Percentiles rank a stretch among this genome's conserved stretches.
These are phyloP conservation scores for Teleiodes luculella DNA, from an alignment of 2,888 invertebrate genomes.

Conservation along the genomic window DNA sequence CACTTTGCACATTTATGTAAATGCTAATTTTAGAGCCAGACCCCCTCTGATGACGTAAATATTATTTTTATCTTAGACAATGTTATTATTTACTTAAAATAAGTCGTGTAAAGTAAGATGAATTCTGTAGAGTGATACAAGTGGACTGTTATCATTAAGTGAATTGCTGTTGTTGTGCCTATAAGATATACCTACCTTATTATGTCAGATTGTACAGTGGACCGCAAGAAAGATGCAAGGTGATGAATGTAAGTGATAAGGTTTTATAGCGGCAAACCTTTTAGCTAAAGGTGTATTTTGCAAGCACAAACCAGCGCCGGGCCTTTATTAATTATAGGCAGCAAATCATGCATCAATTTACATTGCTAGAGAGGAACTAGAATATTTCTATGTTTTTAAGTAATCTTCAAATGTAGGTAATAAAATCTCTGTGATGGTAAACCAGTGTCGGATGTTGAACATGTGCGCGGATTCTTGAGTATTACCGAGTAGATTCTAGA, in stretches of 20 bases:
- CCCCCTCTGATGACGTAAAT: not conserved
- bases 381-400: constrained; percentile 65
- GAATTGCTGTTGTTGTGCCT: constrained; percentile 53
- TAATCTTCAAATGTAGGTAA: constrained; percentile 64
- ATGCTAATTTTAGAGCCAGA: not conserved
- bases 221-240: constrained; percentile 65
- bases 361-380: constrained; percentile 64
- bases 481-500: constrained; percentile 71
- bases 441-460: constrained; percentile 65
- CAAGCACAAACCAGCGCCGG: constrained; percentile 58
- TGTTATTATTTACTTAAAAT: not conserved
- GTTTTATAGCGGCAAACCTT: constrained; percentile 41
- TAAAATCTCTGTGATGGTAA: constrained; percentile 73
- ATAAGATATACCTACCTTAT: constrained; percentile 60
- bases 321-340: constrained; percentile 60
- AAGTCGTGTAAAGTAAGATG: not conserved
- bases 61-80: not conserved
- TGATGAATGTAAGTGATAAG: constrained; percentile 69
- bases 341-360: constrained; percentile 66
- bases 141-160: constrained; percentile 43
- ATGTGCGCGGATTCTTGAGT: constrained; percentile 67
- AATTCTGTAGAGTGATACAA: constrained; percentile 14
- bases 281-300: constrained; percentile 58
- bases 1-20: not conserved
- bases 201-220: constrained; percentile 68